These are phyloP conservation scores for Uropsilus gracilis DNA, from an alignment of 2,113 vertebrate species.

Conservation along the genomic window DNA sequence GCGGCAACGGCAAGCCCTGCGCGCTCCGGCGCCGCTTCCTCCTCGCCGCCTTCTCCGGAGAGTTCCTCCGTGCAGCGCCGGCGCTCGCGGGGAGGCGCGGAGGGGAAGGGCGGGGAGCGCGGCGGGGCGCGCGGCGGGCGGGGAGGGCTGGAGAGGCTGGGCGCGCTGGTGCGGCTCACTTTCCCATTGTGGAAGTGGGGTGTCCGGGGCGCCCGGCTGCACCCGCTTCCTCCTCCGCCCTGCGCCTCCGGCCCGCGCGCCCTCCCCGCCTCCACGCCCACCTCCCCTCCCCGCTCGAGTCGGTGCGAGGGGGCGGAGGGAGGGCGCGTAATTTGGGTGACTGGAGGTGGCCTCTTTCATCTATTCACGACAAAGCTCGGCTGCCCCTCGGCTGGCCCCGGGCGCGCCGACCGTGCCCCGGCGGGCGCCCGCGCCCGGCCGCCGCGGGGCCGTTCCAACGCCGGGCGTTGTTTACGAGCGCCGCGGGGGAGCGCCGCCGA, in stretches of 20 bases:
- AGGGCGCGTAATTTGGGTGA: constrained; percentile 81
- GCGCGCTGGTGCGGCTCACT: constrained; percentile 80
- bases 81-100: constrained; percentile 76
- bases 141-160: constrained; percentile 76
- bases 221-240: constrained; percentile 78
- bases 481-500: neutral
- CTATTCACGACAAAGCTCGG: constrained; percentile 82
- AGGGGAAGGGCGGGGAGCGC: constrained; percentile 71
- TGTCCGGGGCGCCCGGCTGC: constrained; percentile 77
- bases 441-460: constrained; percentile 47
- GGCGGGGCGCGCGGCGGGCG: constrained; percentile 62
- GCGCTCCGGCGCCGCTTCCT: constrained; percentile 74
- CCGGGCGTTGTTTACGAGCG: constrained; percentile 71
- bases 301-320: constrained; percentile 78
- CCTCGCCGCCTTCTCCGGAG: constrained; percentile 70
- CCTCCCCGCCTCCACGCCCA: constrained; percentile 76
- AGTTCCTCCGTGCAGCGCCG: constrained; percentile 78
- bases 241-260: constrained; percentile 60
- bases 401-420: neutral
- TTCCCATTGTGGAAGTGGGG: constrained; percentile 84
- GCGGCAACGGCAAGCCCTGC: constrained; percentile 63
- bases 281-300: constrained; percentile 75
- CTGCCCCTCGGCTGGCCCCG: constrained; percentile 60
- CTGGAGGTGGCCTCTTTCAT: constrained; percentile 83
- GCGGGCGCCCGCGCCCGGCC: neutral